phyloP scores from a whole-genome alignment of 2,888 invertebrate genomes.

The Zygogramma bicolorata region DNA sequence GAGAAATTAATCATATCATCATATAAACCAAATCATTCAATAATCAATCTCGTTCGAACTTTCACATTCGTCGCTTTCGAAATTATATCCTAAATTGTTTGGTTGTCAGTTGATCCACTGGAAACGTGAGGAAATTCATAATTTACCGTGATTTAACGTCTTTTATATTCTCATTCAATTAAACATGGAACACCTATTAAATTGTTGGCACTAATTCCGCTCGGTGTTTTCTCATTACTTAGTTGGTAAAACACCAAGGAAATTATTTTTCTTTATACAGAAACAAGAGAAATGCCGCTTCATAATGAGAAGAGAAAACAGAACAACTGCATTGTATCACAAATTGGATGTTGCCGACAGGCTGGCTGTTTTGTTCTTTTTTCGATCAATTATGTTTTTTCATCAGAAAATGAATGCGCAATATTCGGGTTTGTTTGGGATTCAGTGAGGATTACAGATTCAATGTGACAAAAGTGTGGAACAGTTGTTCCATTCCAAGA shows the following conservation, averaged over 20 bases:
- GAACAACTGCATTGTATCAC: background rate
- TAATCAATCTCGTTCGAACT: no score
- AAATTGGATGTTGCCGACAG: background rate
- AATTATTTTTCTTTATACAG: background rate
- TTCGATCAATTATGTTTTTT: background rate
- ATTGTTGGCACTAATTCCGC: background rate
- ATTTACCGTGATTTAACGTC: background rate
- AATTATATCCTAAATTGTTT: no score
- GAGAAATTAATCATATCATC: no score
- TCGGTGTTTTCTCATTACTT: background rate
- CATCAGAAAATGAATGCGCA: background rate
- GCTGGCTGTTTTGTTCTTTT: background rate
- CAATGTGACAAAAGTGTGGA: no score
- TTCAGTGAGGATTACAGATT: no score
- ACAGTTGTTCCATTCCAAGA: no score
- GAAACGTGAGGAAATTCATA: background rate
- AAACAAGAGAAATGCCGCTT: background rate
- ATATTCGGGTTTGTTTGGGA: no score
- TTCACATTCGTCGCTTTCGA: no score
- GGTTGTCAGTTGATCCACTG: background rate
- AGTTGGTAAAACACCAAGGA: background rate
- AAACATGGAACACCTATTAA: background rate
- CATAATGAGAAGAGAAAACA: background rate
- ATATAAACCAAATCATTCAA: no score
- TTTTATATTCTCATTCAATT: constrained; percentile 24